Evolutionary conservation across 2,113 vertebrate genomes (phyloP), one percentile per base, ranked within the genome.

Genomic region (Eurypyga helias): DNA sequence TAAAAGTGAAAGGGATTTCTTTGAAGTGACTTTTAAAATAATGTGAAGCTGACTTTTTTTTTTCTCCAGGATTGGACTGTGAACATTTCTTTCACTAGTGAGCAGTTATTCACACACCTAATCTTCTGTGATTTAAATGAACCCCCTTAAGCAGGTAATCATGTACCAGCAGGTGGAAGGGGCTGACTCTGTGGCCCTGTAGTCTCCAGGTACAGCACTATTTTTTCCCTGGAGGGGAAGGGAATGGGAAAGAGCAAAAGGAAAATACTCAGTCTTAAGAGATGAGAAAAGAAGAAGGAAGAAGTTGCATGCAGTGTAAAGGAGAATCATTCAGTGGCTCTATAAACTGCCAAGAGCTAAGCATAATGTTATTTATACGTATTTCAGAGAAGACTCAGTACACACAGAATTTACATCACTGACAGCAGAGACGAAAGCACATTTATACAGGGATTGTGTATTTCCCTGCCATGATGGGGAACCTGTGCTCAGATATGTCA

Each of bases 1-100:
- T 87, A 76, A 61, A 65, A 91, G n/a, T 72, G 62, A 78, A 96
- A 83, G 41, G 45, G 49, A 80, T 90, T 96, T 90, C 55, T 87
- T 65, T 36, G 49, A 48, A 91, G 34, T 58, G 25, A 84, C 20
- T 79, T 83, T 76, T 57, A 78, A 89, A 86, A 67, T 34, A 49
- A 90, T n/a, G 18, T 41, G 13, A 93, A 87, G 36, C 36, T 65
- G 54, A 12, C 7, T 73, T 29, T 20, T 7, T 18, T 7, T 16
- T 16, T 16, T 16, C 7, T 17, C 36, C 23, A 28, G 43, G 20
- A 75, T 23, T 64, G 61, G 17, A 84, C 41, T 45, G 41, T 11
- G 62, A 84, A 65, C 29, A 18, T 82, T 89, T 64, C 52, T 89
- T 79, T 76, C 73, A 61, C 49, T n/a, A 52, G 9, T 10, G 10